These are phyloP conservation scores for Coelogynopora nodosa DNA, from an alignment of 2,888 invertebrate genomes.

Conservation along the genomic window DNA sequence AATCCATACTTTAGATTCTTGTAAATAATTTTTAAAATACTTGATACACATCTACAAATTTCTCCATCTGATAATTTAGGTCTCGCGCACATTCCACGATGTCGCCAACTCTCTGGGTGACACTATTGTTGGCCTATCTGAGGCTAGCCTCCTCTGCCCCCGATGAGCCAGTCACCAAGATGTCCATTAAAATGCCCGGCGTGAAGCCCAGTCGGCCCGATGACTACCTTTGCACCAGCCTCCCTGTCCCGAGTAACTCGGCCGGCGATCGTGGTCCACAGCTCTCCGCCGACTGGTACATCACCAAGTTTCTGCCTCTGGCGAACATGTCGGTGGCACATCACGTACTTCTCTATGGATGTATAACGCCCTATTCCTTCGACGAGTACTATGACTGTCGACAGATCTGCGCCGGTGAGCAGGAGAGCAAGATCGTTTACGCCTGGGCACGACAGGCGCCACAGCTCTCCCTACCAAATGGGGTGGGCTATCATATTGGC, in stretches of 20 bases:
- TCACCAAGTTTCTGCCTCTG: conserved; percentile 64
- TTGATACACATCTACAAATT: too few species aligned
- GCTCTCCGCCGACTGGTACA: conserved; percentile 47
- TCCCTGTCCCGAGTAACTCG: conserved; percentile 37
- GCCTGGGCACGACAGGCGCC: conserved; percentile 68
- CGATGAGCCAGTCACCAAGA: neutral
- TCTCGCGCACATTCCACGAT: too few species aligned
- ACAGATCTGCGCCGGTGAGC: conserved; percentile 72
- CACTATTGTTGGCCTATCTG: neutral
- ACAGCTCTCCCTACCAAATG: conserved; percentile 63
- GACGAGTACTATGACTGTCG: conserved; percentile 68
- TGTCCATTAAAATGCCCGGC: conserved; percentile 38
- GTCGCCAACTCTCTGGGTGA: too few species aligned
- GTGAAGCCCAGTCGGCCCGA: conserved; percentile 56
- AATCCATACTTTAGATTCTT: too few species aligned
- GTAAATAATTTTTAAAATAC: too few species aligned
- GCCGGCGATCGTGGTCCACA: neutral
- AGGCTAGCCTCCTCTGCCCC: neutral
- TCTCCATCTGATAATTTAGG: too few species aligned
- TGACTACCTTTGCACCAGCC: conserved; percentile 61
- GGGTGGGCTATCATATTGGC: conserved; percentile 66
- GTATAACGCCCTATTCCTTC: conserved; percentile 61
- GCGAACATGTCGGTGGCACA: conserved; percentile 65
- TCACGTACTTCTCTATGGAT: conserved; percentile 67
- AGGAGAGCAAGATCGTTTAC: conserved; percentile 64